Percentiles rank a stretch among this genome's conserved stretches.
Evolutionary conservation across 2,797 vertebrate genomes (phyloP).

Genomic region (Crenichthys baileyi): DNA sequence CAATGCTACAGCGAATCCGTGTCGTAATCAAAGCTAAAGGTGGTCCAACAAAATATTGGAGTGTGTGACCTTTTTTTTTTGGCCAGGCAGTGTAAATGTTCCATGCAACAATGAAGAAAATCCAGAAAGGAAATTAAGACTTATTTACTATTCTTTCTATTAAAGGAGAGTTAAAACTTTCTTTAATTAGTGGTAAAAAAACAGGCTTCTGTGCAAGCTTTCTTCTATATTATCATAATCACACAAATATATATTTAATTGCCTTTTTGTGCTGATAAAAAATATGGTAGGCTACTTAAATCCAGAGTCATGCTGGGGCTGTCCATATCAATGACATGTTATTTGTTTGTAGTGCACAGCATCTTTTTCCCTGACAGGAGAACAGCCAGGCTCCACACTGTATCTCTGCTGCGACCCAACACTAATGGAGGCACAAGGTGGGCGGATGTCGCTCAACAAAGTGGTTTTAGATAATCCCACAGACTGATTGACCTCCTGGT

Average conservation of each 20-base stretch:
- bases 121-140: background rate
- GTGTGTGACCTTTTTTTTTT: too few species aligned
- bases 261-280: slow-evolving; percentile 15
- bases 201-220: background rate
- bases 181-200: background rate
- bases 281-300: slow-evolving; percentile 28
- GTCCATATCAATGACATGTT: slow-evolving; percentile 10
- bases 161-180: background rate
- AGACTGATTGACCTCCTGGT: background rate
- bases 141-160: background rate
- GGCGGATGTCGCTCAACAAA: background rate
- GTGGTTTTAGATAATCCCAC: background rate
- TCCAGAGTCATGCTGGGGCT: slow-evolving; percentile 17
- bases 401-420: too few species aligned
- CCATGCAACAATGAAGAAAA: background rate
- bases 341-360: slow-evolving; percentile 9
- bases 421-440: background rate
- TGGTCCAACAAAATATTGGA: too few species aligned
- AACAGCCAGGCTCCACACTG: background rate
- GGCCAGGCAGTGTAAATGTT: too few species aligned
- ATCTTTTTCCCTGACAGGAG: background rate
- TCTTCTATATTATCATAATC: slow-evolving; percentile 20
- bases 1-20: too few species aligned
- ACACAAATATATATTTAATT: slow-evolving; percentile 5
- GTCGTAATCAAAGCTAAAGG: too few species aligned